Percentiles rank a stretch among this genome's conserved stretches.
Evolutionary conservation across 2,888 invertebrate species (phyloP).

Genomic region (Sinotaia quadrata): DNA sequence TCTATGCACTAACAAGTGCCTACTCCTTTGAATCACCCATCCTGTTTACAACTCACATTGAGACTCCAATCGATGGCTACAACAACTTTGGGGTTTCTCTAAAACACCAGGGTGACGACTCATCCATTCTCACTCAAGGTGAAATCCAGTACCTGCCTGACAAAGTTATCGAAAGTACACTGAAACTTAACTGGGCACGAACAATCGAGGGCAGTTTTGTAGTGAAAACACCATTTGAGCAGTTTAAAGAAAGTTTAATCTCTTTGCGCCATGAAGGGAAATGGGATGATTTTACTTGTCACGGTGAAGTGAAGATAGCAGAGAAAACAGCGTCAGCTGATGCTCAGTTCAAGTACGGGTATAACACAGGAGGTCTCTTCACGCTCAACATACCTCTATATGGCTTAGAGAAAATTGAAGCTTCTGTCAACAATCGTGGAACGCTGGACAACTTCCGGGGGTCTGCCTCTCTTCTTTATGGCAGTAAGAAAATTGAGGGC

Average conservation of each 20-base stretch:
- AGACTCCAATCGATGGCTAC: constrained; percentile 47
- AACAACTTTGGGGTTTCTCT: constrained; percentile 42
- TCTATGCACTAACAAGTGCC: constrained; percentile 25
- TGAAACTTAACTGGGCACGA: constrained; percentile 35
- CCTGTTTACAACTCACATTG: constrained; percentile 38
- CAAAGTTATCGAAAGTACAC: constrained; percentile 39
- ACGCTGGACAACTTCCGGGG: constrained; percentile 14
- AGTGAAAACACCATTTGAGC: constrained; percentile 43
- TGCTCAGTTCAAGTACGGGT: constrained; percentile 17
- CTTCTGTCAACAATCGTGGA: constrained; percentile 26
- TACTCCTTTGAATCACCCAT: constrained; percentile 35
- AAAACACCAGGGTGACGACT: constrained; percentile 30
- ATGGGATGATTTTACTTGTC: constrained; percentile 44
- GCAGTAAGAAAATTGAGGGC: constrained; percentile 11
- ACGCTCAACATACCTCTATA: constrained; percentile 25
- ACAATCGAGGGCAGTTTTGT: constrained; percentile 42
- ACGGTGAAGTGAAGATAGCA: constrained; percentile 38
- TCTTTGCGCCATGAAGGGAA: constrained; percentile 47
- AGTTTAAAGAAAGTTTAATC: constrained; percentile 36
- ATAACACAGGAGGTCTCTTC: constrained; percentile 27
- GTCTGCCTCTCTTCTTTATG: constrained; percentile 17
- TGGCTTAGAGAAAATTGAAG: constrained; percentile 27
- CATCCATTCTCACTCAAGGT: constrained; percentile 26
- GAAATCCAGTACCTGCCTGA: constrained; percentile 32
- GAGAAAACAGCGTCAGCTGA: constrained; percentile 29